phyloP scores from a whole-genome alignment of 2,113 vertebrate genomes.

The Isurus oxyrinchus region DNA sequence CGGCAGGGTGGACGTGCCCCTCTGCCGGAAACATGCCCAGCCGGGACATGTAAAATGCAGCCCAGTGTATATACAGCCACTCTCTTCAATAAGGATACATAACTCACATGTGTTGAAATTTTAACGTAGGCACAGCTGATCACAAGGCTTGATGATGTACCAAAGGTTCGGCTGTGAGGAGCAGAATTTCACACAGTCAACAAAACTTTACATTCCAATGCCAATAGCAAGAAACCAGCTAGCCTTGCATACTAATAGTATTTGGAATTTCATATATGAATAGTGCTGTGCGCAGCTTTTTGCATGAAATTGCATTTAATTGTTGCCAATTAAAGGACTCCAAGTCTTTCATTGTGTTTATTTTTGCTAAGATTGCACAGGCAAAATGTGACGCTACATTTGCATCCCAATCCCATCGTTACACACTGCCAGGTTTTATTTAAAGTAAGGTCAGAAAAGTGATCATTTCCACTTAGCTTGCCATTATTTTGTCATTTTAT shows the following conservation, averaged over 20 bases:
- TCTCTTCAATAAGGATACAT: not conserved
- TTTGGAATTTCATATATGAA: not conserved
- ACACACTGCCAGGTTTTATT: no score
- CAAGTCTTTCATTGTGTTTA: not conserved
- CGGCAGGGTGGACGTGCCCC: no score
- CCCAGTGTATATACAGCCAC: not conserved
- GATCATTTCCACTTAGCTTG: not conserved
- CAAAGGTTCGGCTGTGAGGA: not conserved
- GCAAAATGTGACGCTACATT: not conserved
- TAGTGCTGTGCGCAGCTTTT: not conserved
- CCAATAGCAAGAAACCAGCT: not conserved
- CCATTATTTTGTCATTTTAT: not conserved
- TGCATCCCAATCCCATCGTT: not conserved
- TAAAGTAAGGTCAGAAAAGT: not conserved
- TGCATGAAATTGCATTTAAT: not conserved
- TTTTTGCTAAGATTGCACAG: not conserved
- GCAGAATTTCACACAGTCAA: not conserved
- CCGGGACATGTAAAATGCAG: not conserved
- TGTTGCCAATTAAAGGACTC: not conserved
- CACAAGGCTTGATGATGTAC: not conserved
- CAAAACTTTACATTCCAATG: not conserved
- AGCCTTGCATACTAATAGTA: not conserved
- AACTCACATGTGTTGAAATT: not conserved
- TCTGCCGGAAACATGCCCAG: no score
- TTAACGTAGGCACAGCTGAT: not conserved